phyloP scores from a whole-genome alignment of 2,888 invertebrate species.

The Axea sp. region DNA sequence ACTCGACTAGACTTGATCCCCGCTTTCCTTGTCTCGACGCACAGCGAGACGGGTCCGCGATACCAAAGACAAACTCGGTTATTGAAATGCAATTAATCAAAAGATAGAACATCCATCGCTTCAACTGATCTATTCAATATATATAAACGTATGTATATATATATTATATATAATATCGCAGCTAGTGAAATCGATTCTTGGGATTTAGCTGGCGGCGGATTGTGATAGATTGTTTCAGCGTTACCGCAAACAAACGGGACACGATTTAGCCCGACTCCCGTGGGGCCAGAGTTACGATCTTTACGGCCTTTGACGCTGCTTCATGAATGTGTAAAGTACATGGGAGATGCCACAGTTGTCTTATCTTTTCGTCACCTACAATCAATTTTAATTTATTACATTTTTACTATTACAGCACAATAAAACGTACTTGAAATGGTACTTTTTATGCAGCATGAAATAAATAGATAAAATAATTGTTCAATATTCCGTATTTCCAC shows the following conservation, averaged over 20 bases:
- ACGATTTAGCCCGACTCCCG: conserved; percentile 71
- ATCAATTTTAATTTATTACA: conserved; percentile 11
- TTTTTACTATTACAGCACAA: neutral
- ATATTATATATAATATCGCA: conserved; percentile 62
- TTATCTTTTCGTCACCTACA: conserved; percentile 20
- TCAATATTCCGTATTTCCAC: too few species aligned
- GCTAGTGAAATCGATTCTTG: conserved; percentile 69
- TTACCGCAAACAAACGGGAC: conserved; percentile 76
- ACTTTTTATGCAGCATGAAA: too few species aligned
- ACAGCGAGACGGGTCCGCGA: conserved; percentile 47
- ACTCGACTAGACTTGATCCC: conserved; percentile 62
- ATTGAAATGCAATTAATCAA: conserved; percentile 74
- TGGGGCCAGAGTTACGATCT: conserved; percentile 69
- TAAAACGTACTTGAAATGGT: neutral
- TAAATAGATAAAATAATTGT: too few species aligned
- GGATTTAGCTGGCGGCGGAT: conserved; percentile 65
- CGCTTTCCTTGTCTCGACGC: conserved; percentile 54
- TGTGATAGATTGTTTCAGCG: conserved; percentile 78
- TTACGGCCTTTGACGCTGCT: conserved; percentile 75
- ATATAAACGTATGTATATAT: conserved; percentile 34
- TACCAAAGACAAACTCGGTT: conserved; percentile 67
- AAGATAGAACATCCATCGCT: conserved; percentile 60
- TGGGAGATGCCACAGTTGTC: conserved; percentile 14
- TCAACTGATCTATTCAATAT: conserved; percentile 56
- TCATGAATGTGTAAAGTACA: conserved; percentile 77